Evolutionary conservation across 1,140 invertebrate genomes (phyloP).

Genomic region (Latrodectus geometricus): DNA sequence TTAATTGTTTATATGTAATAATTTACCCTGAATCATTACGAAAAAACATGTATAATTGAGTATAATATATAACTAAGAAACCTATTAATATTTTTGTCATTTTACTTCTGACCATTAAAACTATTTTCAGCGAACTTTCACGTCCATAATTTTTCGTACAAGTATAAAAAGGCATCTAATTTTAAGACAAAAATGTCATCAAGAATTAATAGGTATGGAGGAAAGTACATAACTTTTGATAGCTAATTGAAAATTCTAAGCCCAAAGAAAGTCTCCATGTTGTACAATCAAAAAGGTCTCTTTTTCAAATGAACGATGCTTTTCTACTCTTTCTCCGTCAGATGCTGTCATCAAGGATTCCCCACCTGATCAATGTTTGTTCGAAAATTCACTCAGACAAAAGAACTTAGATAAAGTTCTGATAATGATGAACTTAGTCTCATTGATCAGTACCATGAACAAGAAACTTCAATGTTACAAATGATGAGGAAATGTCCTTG

Average conservation of each 20-base stretch:
- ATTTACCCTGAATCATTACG: too few species aligned
- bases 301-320: not conserved
- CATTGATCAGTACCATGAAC: slow-evolving; percentile 35
- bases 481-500: slow-evolving; percentile 42
- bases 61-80: too few species aligned
- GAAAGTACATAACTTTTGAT: not conserved
- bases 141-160: too few species aligned
- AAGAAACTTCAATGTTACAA: slow-evolving; percentile 54
- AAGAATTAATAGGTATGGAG: not conserved
- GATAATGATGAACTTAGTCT: slow-evolving; percentile 55
- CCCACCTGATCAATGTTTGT: slow-evolving; percentile 49
- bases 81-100: too few species aligned
- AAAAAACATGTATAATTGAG: too few species aligned
- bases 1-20: too few species aligned
- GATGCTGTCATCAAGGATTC: slow-evolving; percentile 17
- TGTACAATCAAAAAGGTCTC: slow-evolving; percentile 36
- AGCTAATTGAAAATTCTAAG: not conserved
- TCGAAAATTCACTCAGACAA: slow-evolving; percentile 47
- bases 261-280: slow-evolving; percentile 19
- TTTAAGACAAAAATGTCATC: not conserved
- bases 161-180: too few species aligned
- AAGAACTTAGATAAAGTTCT: slow-evolving; percentile 60
- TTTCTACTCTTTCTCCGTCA: slow-evolving; percentile 27
- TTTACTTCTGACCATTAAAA: too few species aligned
- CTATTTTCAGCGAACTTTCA: too few species aligned